Evolutionary conservation across 2,113 vertebrate species (phyloP).

Genomic region (Pachypanchax playfairii): DNA sequence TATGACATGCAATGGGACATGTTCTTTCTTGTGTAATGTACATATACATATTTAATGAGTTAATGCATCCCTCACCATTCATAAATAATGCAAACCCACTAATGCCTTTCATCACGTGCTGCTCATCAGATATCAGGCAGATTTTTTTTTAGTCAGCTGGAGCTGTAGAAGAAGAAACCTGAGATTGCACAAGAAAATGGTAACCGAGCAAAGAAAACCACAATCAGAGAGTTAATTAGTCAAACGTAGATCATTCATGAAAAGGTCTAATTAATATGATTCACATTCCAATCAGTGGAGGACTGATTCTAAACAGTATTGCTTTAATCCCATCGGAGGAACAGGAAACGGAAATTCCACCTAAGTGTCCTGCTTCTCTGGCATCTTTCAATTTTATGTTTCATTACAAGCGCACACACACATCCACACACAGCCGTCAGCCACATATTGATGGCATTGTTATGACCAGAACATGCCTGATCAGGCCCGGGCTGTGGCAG

Average conservation of each 20-base stretch:
- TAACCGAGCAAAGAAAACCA: slow-evolving; percentile 38
- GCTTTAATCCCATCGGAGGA: slow-evolving; percentile 45
- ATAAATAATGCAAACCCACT: slow-evolving; percentile 74
- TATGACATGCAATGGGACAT: slow-evolving; percentile 73
- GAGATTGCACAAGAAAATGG: slow-evolving; percentile 44
- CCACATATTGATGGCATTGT: slow-evolving; percentile 76
- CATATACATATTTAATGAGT: slow-evolving; percentile 76
- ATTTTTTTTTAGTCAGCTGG: slow-evolving; percentile 69
- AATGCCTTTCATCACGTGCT: slow-evolving; percentile 74
- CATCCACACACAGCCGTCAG: slow-evolving; percentile 48
- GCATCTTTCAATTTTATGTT: slow-evolving; percentile 50
- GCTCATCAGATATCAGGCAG: slow-evolving; percentile 77
- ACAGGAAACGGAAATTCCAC: slow-evolving; percentile 59
- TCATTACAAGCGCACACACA: slow-evolving; percentile 33
- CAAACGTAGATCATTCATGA: slow-evolving; percentile 60
- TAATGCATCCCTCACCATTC: slow-evolving; percentile 73
- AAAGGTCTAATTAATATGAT: slow-evolving; percentile 64
- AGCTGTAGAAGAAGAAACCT: slow-evolving; percentile 43
- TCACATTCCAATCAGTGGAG: slow-evolving; percentile 60
- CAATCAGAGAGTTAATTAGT: slow-evolving; percentile 61
- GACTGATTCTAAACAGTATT: slow-evolving; percentile 58
- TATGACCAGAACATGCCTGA: slow-evolving; percentile 77
- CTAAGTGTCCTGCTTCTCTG: slow-evolving; percentile 47
- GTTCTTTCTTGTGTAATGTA: slow-evolving; percentile 76
- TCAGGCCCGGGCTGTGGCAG: slow-evolving; percentile 64